These are phyloP conservation scores for Gastracanthus pulcherrimus DNA, from an alignment of 2,888 invertebrate species.

Conservation along the genomic window DNA sequence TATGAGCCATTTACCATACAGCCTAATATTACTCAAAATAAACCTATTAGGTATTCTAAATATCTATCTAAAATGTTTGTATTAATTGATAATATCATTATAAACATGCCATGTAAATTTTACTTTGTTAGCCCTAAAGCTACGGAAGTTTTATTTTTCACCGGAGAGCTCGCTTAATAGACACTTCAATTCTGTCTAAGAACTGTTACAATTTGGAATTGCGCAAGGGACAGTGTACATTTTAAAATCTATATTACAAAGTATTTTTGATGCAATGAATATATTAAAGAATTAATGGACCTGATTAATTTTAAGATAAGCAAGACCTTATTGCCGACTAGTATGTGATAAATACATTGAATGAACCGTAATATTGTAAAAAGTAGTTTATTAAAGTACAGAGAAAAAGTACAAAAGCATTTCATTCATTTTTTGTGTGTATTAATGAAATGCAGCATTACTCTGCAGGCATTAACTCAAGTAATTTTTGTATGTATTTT, in stretches of 20 bases:
- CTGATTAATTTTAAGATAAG: constrained; percentile 57
- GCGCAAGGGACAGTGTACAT: constrained; percentile 17
- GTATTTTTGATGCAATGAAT: constrained; percentile 56
- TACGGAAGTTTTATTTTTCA: no score
- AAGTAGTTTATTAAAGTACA: constrained; percentile 20
- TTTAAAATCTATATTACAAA: constrained; percentile 32
- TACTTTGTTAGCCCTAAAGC: no score
- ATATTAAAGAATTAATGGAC: constrained; percentile 40
- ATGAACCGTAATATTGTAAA: constrained; percentile 14
- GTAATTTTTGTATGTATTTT: neutral
- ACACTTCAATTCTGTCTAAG: no score
- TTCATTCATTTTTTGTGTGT: neutral
- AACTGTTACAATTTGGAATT: constrained; percentile 26
- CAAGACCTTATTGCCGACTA: constrained; percentile 35
- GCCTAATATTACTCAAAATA: neutral
- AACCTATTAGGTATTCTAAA: no score
- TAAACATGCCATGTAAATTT: no score
- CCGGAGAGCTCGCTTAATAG: no score
- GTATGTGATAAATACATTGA: constrained; percentile 44
- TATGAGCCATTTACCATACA: no score
- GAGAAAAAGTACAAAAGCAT: constrained; percentile 25
- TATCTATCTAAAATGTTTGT: no score
- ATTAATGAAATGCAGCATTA: constrained; percentile 1
- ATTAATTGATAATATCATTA: no score
- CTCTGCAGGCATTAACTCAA: constrained; percentile 1